Base-by-base conservation (phyloP, 2,888 invertebrate genomes). In the Calliphora vomitoria region DNA sequence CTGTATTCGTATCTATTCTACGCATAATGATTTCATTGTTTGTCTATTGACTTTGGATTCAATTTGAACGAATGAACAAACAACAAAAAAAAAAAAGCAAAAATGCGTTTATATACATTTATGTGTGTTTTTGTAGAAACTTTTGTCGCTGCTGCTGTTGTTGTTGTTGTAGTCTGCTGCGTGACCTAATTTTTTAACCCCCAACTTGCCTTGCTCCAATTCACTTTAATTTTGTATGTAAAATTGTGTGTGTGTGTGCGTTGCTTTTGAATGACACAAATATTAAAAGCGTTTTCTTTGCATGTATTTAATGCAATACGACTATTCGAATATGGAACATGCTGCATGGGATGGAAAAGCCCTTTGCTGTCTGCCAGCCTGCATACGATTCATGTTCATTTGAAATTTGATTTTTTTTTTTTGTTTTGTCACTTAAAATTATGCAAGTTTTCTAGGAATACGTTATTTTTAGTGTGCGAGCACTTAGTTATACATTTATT, bases 181-280 rank as follows among this genome's bases (percentile, higher is more conserved):
- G 83, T 89, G 89, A 89, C 88, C 89, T 86, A 88, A 86, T 88
- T 89, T 86, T 84, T 84, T 76, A 87, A 83, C 87, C 88, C 86
- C 80, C 86, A 88, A 80, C 86, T 86, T 85, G 89, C 81, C 82
- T 88, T 87, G 89, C 88, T 88, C 88, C 80, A 89, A 82, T 89
- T 88, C 87, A 82, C 50, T 74, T 85, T 71, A 72, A 72, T 85
- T 64, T 88, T 76, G 50, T 81, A 11, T 60, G 8, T 18, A 41
- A 50, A 64, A 13, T n/a, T 20, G 35, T 18, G 31, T 20, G n/a
- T 62, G 18, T 79, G 60, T 50, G 13, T 55, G 53, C 25, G 41
- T 35, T 31, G 25, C 47, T 74, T 1, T 6, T 47, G 10, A 55
- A 74, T 74, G 81, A 50, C 47, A 75, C 44, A 62, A 15, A 79